Evolutionary conservation across 1,140 invertebrate genomes (phyloP).

Genomic region (Drosophila repletoides): DNA sequence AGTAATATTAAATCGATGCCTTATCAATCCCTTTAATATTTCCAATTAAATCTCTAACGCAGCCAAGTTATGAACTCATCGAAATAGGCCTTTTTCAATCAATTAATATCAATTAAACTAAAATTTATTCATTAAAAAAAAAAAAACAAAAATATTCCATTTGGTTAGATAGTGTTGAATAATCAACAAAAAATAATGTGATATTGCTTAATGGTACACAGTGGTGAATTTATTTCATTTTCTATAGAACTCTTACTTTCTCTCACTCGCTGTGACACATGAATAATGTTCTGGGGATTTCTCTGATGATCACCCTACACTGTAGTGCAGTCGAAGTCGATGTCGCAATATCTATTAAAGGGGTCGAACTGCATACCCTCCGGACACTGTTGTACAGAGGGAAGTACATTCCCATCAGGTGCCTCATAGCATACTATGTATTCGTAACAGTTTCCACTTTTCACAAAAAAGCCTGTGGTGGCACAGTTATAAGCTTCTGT

Average conservation of each 20-base stretch:
- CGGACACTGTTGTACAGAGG: constrained; percentile 27
- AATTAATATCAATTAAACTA: constrained; percentile 62
- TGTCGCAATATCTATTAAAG: background rate
- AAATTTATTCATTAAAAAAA: constrained; percentile 54
- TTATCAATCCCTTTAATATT: constrained; percentile 10
- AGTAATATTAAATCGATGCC: constrained; percentile 13
- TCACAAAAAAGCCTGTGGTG: constrained; percentile 37
- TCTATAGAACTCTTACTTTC: background rate
- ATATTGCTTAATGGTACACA: constrained; percentile 18
- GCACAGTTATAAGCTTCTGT: constrained; percentile 26
- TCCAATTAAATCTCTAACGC: constrained; percentile 17
- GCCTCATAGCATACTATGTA: constrained; percentile 46
- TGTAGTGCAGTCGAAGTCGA: constrained; percentile 10
- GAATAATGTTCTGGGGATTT: background rate
- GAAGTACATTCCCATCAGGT: background rate
- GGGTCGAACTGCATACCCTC: constrained; percentile 49
- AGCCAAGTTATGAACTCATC: constrained; percentile 16
- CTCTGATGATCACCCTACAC: background rate
- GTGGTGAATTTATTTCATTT: constrained; percentile 18
- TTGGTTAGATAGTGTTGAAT: background rate
- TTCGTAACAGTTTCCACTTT: constrained; percentile 27
- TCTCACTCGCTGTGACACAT: background rate
- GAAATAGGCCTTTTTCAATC: constrained; percentile 28
- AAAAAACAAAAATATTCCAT: constrained; percentile 24
- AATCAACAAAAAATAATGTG: constrained; percentile 4